Evolutionary conservation across 2,888 invertebrate species (phyloP).

Genomic region (Cephus sareptanus): DNA sequence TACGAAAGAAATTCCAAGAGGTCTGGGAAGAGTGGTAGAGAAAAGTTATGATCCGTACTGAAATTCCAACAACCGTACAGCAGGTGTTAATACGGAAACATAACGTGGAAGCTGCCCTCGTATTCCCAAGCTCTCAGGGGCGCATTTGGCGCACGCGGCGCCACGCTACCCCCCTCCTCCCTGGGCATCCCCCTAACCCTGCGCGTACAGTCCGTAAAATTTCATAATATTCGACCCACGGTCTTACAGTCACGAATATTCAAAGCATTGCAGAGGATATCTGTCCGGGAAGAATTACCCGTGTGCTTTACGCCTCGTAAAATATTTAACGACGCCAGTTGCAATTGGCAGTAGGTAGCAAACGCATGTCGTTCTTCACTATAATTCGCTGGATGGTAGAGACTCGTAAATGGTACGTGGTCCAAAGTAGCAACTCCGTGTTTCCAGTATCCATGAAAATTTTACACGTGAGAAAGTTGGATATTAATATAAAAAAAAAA

Average conservation of each 20-base stretch:
- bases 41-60: conserved; percentile 33
- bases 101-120: conserved; percentile 39
- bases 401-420: background rate
- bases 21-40: conserved; percentile 12
- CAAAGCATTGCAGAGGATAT: conserved; percentile 1
- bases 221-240: conserved; percentile 11
- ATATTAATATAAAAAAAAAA: background rate
- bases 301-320: background rate
- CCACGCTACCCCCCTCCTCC: conserved; percentile 26
- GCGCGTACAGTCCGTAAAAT: conserved; percentile 7
- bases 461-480: background rate
- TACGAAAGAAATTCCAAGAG: conserved; percentile 17
- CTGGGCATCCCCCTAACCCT: conserved; percentile 18
- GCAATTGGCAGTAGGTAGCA: background rate
- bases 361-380: background rate
- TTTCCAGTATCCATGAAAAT: background rate
- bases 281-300: conserved; percentile 4
- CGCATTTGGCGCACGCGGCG: conserved; percentile 29
- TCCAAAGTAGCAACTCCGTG: background rate
- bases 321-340: background rate
- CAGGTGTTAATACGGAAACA: conserved; percentile 52
- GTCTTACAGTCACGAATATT: conserved; percentile 1
- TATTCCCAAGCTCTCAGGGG: conserved; percentile 13
- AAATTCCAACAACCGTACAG: conserved; percentile 28
- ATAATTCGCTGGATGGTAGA: background rate